phyloP scores from a whole-genome alignment of 2,113 vertebrate species.

The Dascyllus trimaculatus region DNA sequence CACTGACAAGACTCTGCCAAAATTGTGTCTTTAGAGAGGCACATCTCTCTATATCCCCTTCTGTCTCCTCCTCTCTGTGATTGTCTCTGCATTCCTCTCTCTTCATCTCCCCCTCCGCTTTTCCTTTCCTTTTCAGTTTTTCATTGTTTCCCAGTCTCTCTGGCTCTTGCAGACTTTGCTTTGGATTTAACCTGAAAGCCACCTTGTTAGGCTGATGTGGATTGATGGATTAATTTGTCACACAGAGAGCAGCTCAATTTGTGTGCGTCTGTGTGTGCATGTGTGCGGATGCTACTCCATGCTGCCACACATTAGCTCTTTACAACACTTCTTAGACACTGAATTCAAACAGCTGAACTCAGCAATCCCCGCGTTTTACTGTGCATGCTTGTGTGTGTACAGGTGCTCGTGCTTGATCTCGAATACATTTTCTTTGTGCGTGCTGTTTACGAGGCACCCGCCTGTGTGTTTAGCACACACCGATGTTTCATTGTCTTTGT shows the following conservation, averaged over 20 bases:
- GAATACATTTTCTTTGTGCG: neutral
- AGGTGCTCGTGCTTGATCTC: slow-evolving; percentile 5
- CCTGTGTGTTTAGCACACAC: slow-evolving; percentile 16
- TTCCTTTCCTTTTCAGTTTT: neutral
- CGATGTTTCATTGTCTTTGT: slow-evolving; percentile 10
- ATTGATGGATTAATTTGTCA: slow-evolving; percentile 83
- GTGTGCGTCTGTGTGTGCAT: slow-evolving; percentile 28
- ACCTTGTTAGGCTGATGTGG: slow-evolving; percentile 79
- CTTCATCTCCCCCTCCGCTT: slow-evolving; percentile 23
- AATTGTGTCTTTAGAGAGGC: slow-evolving; percentile 67
- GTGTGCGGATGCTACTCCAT: neutral
- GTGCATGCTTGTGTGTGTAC: neutral
- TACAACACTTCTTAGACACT: slow-evolving; percentile 7
- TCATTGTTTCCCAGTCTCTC: slow-evolving; percentile 58
- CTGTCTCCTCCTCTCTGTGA: slow-evolving; percentile 29
- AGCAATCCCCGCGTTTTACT: slow-evolving; percentile 11
- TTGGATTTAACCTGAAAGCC: slow-evolving; percentile 77
- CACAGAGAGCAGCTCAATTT: slow-evolving; percentile 62
- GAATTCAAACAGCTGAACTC: slow-evolving; percentile 30
- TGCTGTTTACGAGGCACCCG: neutral
- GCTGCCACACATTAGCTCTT: slow-evolving; percentile 31
- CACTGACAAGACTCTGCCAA: slow-evolving; percentile 71
- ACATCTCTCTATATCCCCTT: slow-evolving; percentile 39
- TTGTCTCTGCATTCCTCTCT: slow-evolving; percentile 53
- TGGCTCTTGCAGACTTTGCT: slow-evolving; percentile 67